Conservation (phyloP, 1,140 invertebrate species). For the Brachystomella parvula region DNA sequence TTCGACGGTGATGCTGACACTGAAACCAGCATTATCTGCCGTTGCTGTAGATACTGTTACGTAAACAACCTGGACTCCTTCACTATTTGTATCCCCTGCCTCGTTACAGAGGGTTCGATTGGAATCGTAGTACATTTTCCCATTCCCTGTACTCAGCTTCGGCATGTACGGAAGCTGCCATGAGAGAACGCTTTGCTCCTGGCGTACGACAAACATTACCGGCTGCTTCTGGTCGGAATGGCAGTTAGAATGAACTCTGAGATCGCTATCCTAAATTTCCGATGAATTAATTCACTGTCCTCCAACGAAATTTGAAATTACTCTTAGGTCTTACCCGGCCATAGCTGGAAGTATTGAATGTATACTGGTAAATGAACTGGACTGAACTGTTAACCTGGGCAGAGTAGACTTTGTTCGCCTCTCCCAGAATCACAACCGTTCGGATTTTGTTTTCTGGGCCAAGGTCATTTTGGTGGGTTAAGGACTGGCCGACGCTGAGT, state of each 20-base stretch:
- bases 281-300: neutral
- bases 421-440: constrained; percentile 12
- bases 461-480: no score
- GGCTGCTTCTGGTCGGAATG: constrained; percentile 49
- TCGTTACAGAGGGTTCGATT: constrained; percentile 58
- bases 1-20: constrained; percentile 48
- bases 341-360: constrained; percentile 18
- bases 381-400: constrained; percentile 19
- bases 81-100: constrained; percentile 30
- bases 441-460: constrained; percentile 8
- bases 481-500: no score
- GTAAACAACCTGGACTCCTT: constrained; percentile 45
- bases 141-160: constrained; percentile 21
- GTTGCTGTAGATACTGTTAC: constrained; percentile 55
- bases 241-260: constrained; percentile 43
- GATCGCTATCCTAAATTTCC: constrained; percentile 22
- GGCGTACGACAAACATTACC: constrained; percentile 56
- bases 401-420: neutral
- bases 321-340: neutral
- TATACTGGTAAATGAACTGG: constrained; percentile 29
- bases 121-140: constrained; percentile 50
- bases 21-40: constrained; percentile 46
- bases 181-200: constrained; percentile 57
- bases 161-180: constrained; percentile 56
- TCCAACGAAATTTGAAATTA: neutral